Conservation (phyloP, 92 coral and sea anemone species). For the Porites divaricata region DNA sequence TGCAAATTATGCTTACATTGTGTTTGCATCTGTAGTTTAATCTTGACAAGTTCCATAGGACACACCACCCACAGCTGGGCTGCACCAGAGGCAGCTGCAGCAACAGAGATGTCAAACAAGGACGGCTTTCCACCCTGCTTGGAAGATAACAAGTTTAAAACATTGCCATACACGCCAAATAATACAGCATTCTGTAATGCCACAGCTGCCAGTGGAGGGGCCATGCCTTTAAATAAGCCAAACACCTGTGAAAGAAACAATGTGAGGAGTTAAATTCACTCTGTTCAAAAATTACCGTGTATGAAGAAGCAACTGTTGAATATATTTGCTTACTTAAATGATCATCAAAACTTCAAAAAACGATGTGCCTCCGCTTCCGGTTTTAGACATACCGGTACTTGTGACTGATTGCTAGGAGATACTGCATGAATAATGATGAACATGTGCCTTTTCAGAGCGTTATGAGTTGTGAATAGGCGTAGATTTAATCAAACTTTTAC, state of each 20-base stretch:
- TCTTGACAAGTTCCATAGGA: conserved; percentile 90
- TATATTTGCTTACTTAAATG: too few species aligned
- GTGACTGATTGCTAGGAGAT: too few species aligned
- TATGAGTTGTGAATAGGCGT: too few species aligned
- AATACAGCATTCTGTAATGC: conserved; percentile 84
- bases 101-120: conserved; percentile 71
- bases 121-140: conserved; percentile 53
- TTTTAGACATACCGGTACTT: too few species aligned
- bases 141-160: conserved; percentile 55
- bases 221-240: conserved; percentile 89
- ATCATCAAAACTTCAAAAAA: too few species aligned
- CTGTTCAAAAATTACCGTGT: neutral
- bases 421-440: too few species aligned
- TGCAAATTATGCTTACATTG: conserved; percentile 58
- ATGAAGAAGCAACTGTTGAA: too few species aligned
- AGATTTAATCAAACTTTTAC: too few species aligned
- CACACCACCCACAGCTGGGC: conserved; percentile 75
- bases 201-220: conserved; percentile 77
- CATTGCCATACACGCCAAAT: conserved; percentile 80
- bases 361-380: too few species aligned
- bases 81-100: conserved; percentile 87
- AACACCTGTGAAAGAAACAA: conserved; percentile 53
- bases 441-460: too few species aligned
- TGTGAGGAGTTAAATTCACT: neutral
- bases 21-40: conserved; percentile 96